phyloP scores from a whole-genome alignment of 2,888 invertebrate species.

The Machimus rusticus region DNA sequence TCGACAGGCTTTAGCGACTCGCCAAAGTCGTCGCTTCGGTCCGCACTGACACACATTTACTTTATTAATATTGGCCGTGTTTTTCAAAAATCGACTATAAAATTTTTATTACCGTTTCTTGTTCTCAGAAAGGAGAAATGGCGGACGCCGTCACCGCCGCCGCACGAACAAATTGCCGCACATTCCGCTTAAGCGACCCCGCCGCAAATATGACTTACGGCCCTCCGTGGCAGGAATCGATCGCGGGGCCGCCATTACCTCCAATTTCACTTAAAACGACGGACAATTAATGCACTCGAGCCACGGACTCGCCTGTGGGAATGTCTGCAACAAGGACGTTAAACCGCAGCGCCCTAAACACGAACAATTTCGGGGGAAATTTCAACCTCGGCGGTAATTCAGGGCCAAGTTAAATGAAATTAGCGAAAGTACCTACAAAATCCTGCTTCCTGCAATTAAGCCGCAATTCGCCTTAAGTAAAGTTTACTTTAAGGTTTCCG shows the following conservation, averaged over 20 bases:
- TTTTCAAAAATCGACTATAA: conserved; percentile 23
- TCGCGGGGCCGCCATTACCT: background rate
- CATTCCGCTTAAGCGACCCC: background rate
- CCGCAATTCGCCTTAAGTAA: background rate
- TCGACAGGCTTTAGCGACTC: conserved; percentile 2
- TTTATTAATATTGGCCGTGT: conserved; percentile 20
- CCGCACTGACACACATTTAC: conserved; percentile 26
- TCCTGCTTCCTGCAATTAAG: background rate
- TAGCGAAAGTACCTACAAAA: background rate
- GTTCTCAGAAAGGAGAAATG: conserved; percentile 5
- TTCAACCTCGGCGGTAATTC: background rate
- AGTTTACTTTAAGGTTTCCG: background rate
- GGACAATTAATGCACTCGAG: background rate
- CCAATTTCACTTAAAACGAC: background rate
- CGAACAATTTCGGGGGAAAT: background rate
- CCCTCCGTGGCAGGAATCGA: background rate
- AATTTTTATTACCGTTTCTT: conserved; percentile 11
- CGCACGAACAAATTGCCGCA: background rate
- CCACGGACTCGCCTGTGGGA: background rate
- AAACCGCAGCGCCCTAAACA: background rate
- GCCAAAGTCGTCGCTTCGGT: background rate
- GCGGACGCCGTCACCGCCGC: background rate
- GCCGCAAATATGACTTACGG: background rate
- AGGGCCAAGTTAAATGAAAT: background rate
- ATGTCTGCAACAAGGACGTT: background rate